Evolutionary conservation across 2,797 vertebrate species (phyloP).

Genomic region (Argentina silus): DNA sequence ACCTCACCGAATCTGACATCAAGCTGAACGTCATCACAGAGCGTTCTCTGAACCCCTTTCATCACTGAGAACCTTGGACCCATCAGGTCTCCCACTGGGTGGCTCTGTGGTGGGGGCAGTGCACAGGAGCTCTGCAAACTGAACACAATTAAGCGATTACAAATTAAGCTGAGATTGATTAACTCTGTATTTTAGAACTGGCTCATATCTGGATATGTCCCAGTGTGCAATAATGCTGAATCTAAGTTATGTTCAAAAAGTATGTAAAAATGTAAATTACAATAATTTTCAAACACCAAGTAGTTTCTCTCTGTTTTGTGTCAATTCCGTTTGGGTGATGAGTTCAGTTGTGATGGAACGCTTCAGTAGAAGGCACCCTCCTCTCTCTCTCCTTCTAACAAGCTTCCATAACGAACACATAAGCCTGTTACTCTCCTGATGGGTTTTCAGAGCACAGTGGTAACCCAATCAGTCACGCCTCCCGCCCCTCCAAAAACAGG

Average conservation of each 20-base stretch:
- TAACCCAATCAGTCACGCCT: conserved; percentile 68
- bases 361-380: conserved; percentile 39
- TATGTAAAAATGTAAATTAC: conserved; percentile 31
- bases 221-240: conserved; percentile 14
- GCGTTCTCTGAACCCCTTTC: conserved; percentile 20
- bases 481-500: conserved; percentile 52
- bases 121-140: not conserved
- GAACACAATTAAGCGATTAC: not conserved
- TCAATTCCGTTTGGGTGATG: conserved; percentile 43
- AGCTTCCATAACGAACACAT: conserved; percentile 60
- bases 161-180: conserved; percentile 1
- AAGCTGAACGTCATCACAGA: conserved; percentile 47
- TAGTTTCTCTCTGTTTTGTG: conserved; percentile 32
- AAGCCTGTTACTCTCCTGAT: conserved; percentile 68
- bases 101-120: not conserved
- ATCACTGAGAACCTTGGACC: conserved; percentile 31
- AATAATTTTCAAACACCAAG: conserved; percentile 22
- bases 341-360: conserved; percentile 53
- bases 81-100: conserved; percentile 11
- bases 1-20: conserved; percentile 44
- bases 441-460: conserved; percentile 61
- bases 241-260: conserved; percentile 21
- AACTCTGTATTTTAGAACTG: conserved; percentile 29
- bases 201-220: conserved; percentile 23
- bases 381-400: conserved; percentile 48